phyloP scores from a whole-genome alignment of 2,888 invertebrate genomes.

The Phoronis australis region DNA sequence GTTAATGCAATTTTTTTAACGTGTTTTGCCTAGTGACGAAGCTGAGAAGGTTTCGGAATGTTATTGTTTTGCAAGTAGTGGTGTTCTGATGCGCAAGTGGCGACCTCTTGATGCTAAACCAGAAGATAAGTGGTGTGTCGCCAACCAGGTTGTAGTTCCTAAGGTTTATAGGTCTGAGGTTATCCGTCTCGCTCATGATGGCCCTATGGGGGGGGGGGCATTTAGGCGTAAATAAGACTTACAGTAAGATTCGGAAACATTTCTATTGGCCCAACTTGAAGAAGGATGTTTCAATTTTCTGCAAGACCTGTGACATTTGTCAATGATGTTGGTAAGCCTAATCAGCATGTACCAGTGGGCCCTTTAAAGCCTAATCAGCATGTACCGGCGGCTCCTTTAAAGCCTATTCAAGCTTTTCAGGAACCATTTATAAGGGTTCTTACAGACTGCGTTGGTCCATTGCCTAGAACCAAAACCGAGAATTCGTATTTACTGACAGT shows the following conservation, averaged over 20 bases:
- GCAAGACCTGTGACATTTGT: no score
- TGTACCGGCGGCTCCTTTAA: slow-evolving; percentile 8
- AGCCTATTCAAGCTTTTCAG: slow-evolving; percentile 9
- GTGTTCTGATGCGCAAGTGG: slow-evolving; percentile 15
- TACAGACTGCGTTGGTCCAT: slow-evolving; percentile 16
- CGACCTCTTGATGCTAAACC: slow-evolving; percentile 7
- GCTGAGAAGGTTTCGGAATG: not conserved
- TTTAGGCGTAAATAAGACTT: slow-evolving; percentile 13
- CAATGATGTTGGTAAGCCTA: no score
- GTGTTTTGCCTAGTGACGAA: not conserved
- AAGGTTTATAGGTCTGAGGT: slow-evolving; percentile 3
- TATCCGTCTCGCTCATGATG: slow-evolving; percentile 13
- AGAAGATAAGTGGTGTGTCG: slow-evolving; percentile 3
- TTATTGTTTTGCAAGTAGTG: slow-evolving; percentile 5
- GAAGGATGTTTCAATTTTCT: slow-evolving; percentile 7
- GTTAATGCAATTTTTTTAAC: no score
- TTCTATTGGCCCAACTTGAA: slow-evolving; percentile 13
- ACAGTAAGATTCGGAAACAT: slow-evolving; percentile 5
- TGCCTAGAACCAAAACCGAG: slow-evolving; percentile 11
- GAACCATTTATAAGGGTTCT: slow-evolving; percentile 13
- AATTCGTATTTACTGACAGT: slow-evolving; percentile 16
- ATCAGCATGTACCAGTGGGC: no score
- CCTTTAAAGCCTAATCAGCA: slow-evolving; percentile 12
- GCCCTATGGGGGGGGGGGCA: slow-evolving; percentile 11
- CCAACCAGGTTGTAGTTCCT: slow-evolving; percentile 9